Percentiles rank a stretch among this genome's conserved stretches.
Conservation (phyloP, 2,888 invertebrate species). For the Ichneumoninae sp. region DNA sequence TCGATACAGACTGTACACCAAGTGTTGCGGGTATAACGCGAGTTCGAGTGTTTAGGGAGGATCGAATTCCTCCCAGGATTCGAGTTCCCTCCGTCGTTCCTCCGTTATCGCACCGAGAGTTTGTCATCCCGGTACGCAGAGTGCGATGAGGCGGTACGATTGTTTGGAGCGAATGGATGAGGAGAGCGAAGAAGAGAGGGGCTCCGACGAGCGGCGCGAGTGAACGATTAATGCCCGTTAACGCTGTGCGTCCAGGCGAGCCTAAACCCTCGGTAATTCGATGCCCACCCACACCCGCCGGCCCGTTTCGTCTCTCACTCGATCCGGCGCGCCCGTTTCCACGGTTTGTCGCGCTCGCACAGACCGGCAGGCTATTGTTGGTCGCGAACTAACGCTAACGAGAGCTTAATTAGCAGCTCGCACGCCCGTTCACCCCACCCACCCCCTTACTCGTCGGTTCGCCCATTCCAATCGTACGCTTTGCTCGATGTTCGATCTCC, state of each 20-base stretch:
- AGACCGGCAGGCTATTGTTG: conserved; percentile 69
- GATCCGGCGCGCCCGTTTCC: conserved; percentile 68
- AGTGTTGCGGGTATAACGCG: background rate
- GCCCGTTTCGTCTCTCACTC: conserved; percentile 52
- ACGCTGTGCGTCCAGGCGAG: conserved; percentile 62
- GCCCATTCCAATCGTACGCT: background rate
- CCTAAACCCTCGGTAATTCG: conserved; percentile 75
- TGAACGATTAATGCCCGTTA: conserved; percentile 64
- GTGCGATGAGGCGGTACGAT: conserved; percentile 17
- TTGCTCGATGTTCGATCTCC: background rate
- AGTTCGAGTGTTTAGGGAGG: conserved; percentile 12
- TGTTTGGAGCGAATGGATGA: conserved; percentile 26
- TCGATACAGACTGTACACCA: background rate
- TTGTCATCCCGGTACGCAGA: conserved; percentile 1
- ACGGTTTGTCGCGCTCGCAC: conserved; percentile 71
- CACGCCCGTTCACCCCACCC: conserved; percentile 33
- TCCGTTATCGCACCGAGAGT: conserved; percentile 20
- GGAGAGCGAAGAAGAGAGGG: conserved; percentile 34
- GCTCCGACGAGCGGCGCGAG: conserved; percentile 15
- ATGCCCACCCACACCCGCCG: conserved; percentile 66
- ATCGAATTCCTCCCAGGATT: conserved; percentile 12
- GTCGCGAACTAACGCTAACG: conserved; percentile 74
- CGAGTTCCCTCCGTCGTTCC: background rate
- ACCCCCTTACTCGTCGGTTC: background rate
- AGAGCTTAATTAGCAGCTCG: conserved; percentile 75